A percentile compares a stretch with the other conserved stretches of the same genome.
Evolutionary conservation across 1,140 invertebrate species (phyloP).

Genomic region (Coptotermes formosanus): DNA sequence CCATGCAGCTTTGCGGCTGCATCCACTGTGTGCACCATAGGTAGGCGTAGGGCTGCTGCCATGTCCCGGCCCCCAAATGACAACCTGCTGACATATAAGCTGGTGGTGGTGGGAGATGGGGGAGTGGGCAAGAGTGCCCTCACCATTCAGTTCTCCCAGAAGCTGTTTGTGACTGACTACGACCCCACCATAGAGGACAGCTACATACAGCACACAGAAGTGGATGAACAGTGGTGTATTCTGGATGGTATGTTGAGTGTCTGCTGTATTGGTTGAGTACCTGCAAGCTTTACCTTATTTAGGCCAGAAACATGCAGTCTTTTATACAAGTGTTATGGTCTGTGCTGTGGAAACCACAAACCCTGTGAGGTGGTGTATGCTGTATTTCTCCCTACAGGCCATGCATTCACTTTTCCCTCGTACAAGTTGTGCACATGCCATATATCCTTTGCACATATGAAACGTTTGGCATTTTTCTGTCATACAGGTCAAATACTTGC

Average conservation of each 20-base stretch:
- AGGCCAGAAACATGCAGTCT: too few species aligned
- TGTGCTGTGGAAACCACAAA: too few species aligned
- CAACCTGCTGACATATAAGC: conserved; percentile 79
- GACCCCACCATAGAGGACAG: conserved; percentile 90
- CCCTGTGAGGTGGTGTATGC: too few species aligned
- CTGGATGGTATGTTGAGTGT: conserved; percentile 73
- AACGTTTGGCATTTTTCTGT: too few species aligned
- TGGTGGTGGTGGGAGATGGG: conserved; percentile 89
- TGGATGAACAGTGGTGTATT: conserved; percentile 89
- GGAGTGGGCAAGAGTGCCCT: conserved; percentile 88
- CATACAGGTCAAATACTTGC: too few species aligned
- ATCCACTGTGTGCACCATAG: conserved; percentile 29
- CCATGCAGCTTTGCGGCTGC: conserved; percentile 27
- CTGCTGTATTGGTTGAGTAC: too few species aligned
- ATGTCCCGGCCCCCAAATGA: conserved; percentile 74
- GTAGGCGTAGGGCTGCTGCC: conserved; percentile 30
- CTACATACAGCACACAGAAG: conserved; percentile 88
- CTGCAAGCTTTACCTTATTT: too few species aligned
- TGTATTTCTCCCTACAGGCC: too few species aligned
- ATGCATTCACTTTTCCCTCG: too few species aligned
- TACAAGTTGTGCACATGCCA: too few species aligned
- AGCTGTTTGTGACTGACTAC: conserved; percentile 85
- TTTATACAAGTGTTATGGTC: too few species aligned
- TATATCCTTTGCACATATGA: too few species aligned
- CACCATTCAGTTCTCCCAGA: conserved; percentile 87